Evolutionary conservation across 1,140 invertebrate genomes (phyloP).

Genomic region (Bombus affinis): DNA sequence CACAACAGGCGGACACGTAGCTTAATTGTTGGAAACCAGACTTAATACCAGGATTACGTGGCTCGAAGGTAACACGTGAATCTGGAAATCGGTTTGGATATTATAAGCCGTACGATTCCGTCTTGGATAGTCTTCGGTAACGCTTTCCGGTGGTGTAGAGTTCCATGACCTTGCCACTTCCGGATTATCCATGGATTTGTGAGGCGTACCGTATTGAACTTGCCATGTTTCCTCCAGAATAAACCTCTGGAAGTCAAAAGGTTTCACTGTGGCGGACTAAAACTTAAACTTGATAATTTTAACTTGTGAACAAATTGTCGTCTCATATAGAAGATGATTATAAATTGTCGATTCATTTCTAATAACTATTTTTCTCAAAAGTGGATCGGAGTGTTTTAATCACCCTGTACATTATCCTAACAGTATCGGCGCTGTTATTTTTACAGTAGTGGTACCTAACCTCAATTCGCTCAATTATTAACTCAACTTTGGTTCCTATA

Average conservation of each 20-base stretch:
- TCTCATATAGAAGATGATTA: too few species aligned
- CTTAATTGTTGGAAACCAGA: constrained; percentile 24
- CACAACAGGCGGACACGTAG: not conserved
- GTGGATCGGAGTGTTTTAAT: too few species aligned
- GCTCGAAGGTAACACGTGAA: not conserved
- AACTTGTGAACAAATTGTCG: too few species aligned
- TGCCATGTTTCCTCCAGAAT: not conserved
- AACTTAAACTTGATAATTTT: too few species aligned
- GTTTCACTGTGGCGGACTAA: not conserved
- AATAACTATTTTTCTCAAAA: too few species aligned
- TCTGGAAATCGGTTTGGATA: not conserved
- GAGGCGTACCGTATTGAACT: not conserved
- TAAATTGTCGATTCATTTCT: too few species aligned
- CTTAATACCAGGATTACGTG: constrained; percentile 18
- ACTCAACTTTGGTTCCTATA: too few species aligned
- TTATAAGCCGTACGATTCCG: not conserved
- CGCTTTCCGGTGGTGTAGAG: too few species aligned
- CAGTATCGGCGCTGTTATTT: too few species aligned
- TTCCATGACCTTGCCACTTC: not conserved
- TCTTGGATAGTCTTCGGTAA: not conserved
- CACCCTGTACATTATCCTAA: too few species aligned
- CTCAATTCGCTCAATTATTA: too few species aligned
- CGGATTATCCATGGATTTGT: not conserved
- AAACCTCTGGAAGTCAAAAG: not conserved
- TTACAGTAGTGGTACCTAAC: too few species aligned